A percentile compares a stretch with the other conserved stretches of the same genome.
Evolutionary conservation across 2,888 invertebrate species (phyloP).

Genomic region (Euclidia mi): DNA sequence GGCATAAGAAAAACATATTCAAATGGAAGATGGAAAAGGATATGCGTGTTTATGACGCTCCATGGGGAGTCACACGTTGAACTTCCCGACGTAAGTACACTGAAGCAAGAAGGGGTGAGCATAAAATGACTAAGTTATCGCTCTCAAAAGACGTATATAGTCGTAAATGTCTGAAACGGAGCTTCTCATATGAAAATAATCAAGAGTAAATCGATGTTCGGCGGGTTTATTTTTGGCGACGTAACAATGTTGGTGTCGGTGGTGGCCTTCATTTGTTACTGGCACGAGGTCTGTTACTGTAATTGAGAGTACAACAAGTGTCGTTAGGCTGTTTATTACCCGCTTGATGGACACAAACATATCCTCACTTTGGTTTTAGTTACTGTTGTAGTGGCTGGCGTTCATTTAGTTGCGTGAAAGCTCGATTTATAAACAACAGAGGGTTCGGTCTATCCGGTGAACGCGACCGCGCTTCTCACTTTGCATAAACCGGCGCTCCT

Average conservation of each 20-base stretch:
- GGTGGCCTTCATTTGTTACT: slow-evolving; percentile 42
- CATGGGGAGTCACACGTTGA: slow-evolving; percentile 81
- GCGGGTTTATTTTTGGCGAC: slow-evolving; percentile 55
- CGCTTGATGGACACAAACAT: slow-evolving; percentile 43
- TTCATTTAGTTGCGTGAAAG: background rate
- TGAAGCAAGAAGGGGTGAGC: slow-evolving; percentile 83
- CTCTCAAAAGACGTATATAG: slow-evolving; percentile 86
- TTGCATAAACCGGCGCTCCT: no score
- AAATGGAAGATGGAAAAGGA: slow-evolving; percentile 82
- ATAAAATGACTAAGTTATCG: slow-evolving; percentile 89
- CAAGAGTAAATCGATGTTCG: slow-evolving; percentile 80
- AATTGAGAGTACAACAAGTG: slow-evolving; percentile 58
- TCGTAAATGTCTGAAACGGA: slow-evolving; percentile 84
- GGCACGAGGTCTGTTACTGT: slow-evolving; percentile 45
- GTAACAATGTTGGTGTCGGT: slow-evolving; percentile 46
- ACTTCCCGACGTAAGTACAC: slow-evolving; percentile 80
- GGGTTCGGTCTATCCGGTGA: no score
- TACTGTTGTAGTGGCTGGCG: slow-evolving; percentile 19
- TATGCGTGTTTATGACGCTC: slow-evolving; percentile 84
- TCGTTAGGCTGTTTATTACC: slow-evolving; percentile 60
- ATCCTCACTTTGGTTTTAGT: slow-evolving; percentile 26
- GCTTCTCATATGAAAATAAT: slow-evolving; percentile 86
- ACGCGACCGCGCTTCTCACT: no score
- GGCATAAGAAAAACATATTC: slow-evolving; percentile 74
- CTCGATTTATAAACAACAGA: slow-evolving; percentile 2